phyloP scores from a whole-genome alignment of 2,113 vertebrate species.

The Gobiocypris rarus region DNA sequence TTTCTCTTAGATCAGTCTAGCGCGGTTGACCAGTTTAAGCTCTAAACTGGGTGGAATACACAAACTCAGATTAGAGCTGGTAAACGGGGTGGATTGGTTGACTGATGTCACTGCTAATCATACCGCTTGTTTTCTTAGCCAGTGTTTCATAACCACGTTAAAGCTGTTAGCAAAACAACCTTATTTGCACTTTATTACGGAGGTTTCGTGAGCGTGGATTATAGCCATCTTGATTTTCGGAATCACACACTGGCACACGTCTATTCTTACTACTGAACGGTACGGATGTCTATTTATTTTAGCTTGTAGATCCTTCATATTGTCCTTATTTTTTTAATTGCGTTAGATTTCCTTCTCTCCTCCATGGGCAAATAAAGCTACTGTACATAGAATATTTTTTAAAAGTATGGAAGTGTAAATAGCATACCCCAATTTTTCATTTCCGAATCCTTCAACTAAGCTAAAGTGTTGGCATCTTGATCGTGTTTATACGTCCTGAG shows the following conservation, averaged over 20 bases:
- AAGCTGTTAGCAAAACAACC: constrained; percentile 19
- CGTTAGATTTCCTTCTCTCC: constrained; percentile 46
- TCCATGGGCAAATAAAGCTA: constrained; percentile 57
- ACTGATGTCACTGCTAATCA: neutral
- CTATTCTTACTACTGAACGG: constrained; percentile 37
- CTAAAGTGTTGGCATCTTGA: constrained; percentile 40
- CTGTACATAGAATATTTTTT: constrained; percentile 63
- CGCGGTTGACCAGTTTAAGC: constrained; percentile 4
- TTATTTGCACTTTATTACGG: constrained; percentile 45
- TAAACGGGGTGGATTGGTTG: neutral
- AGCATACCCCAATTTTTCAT: constrained; percentile 30
- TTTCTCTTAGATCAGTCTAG: constrained; percentile 8
- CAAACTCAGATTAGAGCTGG: constrained; percentile 9
- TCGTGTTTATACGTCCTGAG: neutral
- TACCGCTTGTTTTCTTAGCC: neutral
- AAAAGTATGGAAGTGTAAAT: constrained; percentile 56
- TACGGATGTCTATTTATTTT: constrained; percentile 48
- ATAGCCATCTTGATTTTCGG: constrained; percentile 18
- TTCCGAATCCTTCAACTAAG: constrained; percentile 45
- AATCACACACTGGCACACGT: neutral
- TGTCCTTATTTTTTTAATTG: constrained; percentile 45
- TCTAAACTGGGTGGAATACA: neutral
- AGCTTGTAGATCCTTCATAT: constrained; percentile 46
- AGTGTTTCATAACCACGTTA: constrained; percentile 20
- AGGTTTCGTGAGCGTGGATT: constrained; percentile 33